Conservation (phyloP, 2,797 vertebrate species). For the Sternotherus odoratus region DNA sequence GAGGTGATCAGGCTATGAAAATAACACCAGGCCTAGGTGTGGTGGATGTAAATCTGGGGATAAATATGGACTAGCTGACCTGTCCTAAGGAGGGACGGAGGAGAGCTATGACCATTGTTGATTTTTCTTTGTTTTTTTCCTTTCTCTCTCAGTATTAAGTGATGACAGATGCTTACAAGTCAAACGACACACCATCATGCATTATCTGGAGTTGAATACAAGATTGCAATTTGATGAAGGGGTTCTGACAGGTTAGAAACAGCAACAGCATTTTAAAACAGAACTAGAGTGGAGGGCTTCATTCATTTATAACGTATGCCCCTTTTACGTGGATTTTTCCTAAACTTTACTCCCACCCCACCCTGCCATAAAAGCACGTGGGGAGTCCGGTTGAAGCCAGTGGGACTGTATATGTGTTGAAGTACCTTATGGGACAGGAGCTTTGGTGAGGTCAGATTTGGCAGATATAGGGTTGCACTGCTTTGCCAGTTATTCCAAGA, state of each 20-base stretch:
- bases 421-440: background rate
- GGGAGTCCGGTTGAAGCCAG: background rate
- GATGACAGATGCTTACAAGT: background rate
- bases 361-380: background rate
- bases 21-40: background rate
- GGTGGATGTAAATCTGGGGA: background rate
- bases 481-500: background rate
- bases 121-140: background rate
- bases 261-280: background rate
- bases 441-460: background rate
- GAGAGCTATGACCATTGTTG: background rate
- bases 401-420: background rate
- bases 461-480: slow-evolving; percentile 6
- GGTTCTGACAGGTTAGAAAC: background rate
- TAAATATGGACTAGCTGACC: background rate
- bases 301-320: slow-evolving; percentile 31
- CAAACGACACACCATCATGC: background rate
- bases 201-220: slow-evolving; percentile 14
- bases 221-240: slow-evolving; percentile 39
- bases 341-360: background rate
- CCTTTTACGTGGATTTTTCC: background rate
- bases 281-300: slow-evolving; percentile 15
- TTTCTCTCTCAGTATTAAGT: background rate
- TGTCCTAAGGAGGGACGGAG: background rate
- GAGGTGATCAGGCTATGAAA: background rate